These are phyloP conservation scores for Hippopotamus amphibius DNA, from an alignment of 2,113 vertebrate genomes.

Conservation along the genomic window DNA sequence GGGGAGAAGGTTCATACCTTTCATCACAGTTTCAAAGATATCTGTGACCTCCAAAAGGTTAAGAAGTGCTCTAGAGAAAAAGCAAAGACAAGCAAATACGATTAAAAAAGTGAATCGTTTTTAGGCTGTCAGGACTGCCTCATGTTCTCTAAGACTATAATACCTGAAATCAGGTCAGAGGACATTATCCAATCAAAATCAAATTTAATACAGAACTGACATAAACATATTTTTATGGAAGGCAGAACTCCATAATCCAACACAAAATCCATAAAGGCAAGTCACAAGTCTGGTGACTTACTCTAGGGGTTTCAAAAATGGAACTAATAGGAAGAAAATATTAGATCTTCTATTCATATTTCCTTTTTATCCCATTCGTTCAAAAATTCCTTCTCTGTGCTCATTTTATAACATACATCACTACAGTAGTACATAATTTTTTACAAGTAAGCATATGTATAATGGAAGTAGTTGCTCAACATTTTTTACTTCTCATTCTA, in stretches of 20 bases:
- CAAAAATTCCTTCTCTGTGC: conserved; percentile 52
- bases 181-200: conserved; percentile 51
- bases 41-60: conserved; percentile 81
- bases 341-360: not conserved
- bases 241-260: conserved; percentile 39
- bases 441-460: not conserved
- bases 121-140: conserved; percentile 53
- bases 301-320: conserved; percentile 47
- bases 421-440: not conserved
- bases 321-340: conserved; percentile 33
- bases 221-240: conserved; percentile 52
- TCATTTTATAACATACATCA: not conserved
- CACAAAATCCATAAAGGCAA: conserved; percentile 54
- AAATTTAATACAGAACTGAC: conserved; percentile 38
- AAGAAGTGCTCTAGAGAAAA: conserved; percentile 82
- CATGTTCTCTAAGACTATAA: conserved; percentile 8
- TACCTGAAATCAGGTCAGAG: conserved; percentile 49
- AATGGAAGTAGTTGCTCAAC: not conserved
- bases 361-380: conserved; percentile 51
- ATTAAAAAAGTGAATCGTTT: conserved; percentile 73
- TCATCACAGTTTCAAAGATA: conserved; percentile 80
- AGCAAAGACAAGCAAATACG: conserved; percentile 80
- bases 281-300: not conserved
- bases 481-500: not conserved
- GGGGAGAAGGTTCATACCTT: conserved; percentile 75